Percentiles rank a stretch among this genome's conserved stretches.
phyloP scores from a whole-genome alignment of 2,888 invertebrate species.

The Platypus cylindrus region DNA sequence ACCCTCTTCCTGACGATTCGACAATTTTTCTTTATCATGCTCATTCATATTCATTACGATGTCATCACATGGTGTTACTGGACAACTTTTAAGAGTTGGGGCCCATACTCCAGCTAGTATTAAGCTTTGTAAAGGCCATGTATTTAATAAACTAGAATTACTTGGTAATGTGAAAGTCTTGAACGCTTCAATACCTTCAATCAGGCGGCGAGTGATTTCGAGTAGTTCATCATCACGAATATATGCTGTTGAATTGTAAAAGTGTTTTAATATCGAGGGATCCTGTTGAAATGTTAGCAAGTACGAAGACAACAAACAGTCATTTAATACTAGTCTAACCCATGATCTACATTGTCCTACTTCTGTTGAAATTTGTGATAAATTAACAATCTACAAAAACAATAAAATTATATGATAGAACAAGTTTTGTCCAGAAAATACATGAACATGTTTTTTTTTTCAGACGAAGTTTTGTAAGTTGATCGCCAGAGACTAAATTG shows the following conservation, averaged over 20 bases:
- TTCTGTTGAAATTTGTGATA: constrained; percentile 75
- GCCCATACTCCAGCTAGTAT: constrained; percentile 77
- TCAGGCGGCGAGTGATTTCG: constrained; percentile 60
- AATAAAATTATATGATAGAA: not conserved
- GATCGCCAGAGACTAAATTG: too few species aligned
- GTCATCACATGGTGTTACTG: constrained; percentile 63
- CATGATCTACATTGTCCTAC: constrained; percentile 86
- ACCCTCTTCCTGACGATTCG: constrained; percentile 19
- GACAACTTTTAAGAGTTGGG: constrained; percentile 63
- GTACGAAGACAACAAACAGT: constrained; percentile 77
- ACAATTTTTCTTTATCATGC: constrained; percentile 16
- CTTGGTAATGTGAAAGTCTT: constrained; percentile 62
- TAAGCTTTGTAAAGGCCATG: constrained; percentile 76
- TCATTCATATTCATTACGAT: constrained; percentile 47
- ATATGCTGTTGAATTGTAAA: constrained; percentile 71
- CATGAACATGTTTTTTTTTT: too few species aligned
- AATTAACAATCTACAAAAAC: constrained; percentile 46
- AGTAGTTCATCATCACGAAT: constrained; percentile 71
- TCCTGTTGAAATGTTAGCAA: constrained; percentile 69
- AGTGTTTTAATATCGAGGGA: constrained; percentile 62
- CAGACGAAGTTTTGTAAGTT: too few species aligned
- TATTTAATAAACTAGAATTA: constrained; percentile 78
- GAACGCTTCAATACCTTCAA: constrained; percentile 64
- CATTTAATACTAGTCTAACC: constrained; percentile 81
- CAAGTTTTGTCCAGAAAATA: too few species aligned